Evolutionary conservation across 2,888 invertebrate species (phyloP), one percentile per base, ranked within the genome.

Genomic region (Perizoma affinitatum): DNA sequence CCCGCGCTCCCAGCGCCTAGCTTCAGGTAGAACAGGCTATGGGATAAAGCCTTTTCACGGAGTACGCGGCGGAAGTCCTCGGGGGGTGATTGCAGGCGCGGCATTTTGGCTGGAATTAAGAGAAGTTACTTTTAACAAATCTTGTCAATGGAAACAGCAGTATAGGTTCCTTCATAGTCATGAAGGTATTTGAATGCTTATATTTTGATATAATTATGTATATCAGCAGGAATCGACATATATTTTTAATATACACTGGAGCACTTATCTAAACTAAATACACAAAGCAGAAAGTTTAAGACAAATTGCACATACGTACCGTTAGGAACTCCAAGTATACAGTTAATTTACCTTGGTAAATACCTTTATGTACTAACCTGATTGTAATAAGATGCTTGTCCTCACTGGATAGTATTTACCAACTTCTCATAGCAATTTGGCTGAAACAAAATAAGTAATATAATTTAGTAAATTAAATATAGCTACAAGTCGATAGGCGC

Each of bases 21-120:
- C 75, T 90, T 90, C 76, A 90, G 73, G 77, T 93, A 93, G 75
- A 92, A 93, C 71, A 91, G 72, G 78, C 92, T 92, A 82, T 93
- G 93, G 77, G 75, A 87, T 41, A 92, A 79, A 57, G 93, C 92
- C 79, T 93, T 93, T 79, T 92, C 91, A 58, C 91, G 86, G 62
- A 93, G 78, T 62, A 92, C 87, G 60, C 89, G 86, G 44, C 93
- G 88, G 78, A 92, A 91, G 76, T 93, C 93, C 70, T 91, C 88
- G 42, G 87, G 83, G 47, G 86, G 78, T 47, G 79, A 72, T 63
- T 87, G 77, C 58, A 91, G 69, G 49, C 88, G 90, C 61, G 91
- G 91, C 92, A 92, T 92, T 66, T 62, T 79, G 65, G 6, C 67
- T 76, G 74, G 64, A 70, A 79, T 68, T 46, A 22, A 3, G 44